Evolutionary conservation across 1,140 invertebrate species (phyloP).

Genomic region (Fopius arisanus): DNA sequence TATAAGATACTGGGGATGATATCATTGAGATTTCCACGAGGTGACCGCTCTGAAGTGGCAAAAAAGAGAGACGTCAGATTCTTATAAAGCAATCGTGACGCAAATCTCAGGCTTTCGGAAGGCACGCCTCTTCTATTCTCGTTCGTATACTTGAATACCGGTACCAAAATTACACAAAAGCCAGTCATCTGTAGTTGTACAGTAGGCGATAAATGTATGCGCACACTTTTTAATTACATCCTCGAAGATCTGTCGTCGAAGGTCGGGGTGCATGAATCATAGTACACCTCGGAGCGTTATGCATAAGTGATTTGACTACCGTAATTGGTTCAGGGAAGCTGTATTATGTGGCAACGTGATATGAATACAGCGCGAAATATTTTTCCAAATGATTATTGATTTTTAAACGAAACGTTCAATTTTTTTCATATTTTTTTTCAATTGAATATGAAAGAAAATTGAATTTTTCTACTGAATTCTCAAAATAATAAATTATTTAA

Average conservation of each 20-base stretch:
- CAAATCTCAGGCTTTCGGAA: background rate
- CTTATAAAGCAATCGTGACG: constrained; percentile 5
- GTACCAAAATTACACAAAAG: background rate
- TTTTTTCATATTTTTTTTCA: too few species aligned
- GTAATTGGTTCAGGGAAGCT: too few species aligned
- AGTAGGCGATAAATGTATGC: background rate
- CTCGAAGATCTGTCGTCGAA: constrained; percentile 4
- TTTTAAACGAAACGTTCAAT: too few species aligned
- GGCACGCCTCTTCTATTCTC: background rate
- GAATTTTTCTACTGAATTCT: too few species aligned
- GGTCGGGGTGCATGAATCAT: constrained; percentile 9
- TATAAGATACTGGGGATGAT: background rate
- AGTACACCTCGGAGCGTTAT: background rate
- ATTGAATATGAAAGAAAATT: too few species aligned
- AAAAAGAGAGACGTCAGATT: background rate
- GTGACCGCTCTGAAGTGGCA: background rate
- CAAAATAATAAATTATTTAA: too few species aligned
- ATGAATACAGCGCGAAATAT: too few species aligned
- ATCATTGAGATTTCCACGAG: background rate
- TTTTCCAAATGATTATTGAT: too few species aligned
- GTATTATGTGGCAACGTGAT: too few species aligned
- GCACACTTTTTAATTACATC: background rate
- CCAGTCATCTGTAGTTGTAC: background rate
- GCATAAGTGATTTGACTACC: background rate
- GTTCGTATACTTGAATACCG: background rate